phyloP scores from a whole-genome alignment of 2,888 invertebrate species.

The Xestia sexstrigata region DNA sequence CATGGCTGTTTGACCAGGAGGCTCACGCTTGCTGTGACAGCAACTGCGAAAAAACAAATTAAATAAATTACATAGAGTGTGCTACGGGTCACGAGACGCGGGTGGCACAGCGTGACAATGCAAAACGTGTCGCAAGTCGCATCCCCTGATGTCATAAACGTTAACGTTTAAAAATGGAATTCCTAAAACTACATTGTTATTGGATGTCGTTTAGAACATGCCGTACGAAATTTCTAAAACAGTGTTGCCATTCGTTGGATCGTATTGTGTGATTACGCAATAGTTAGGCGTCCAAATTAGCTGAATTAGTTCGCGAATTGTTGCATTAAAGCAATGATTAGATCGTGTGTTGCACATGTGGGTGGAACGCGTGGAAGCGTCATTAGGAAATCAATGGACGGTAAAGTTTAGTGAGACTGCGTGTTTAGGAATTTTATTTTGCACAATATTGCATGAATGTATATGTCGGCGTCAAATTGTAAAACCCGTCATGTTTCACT shows the following conservation, averaged over 20 bases:
- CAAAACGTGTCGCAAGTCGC: neutral
- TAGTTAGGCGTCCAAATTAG: constrained; percentile 46
- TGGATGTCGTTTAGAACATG: neutral
- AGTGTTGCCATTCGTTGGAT: constrained; percentile 17
- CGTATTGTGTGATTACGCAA: constrained; percentile 47
- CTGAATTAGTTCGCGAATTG: constrained; percentile 49
- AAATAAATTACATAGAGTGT: neutral
- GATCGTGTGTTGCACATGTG: constrained; percentile 38
- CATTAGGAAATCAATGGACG: constrained; percentile 23
- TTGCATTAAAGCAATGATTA: constrained; percentile 46
- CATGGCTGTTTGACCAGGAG: neutral
- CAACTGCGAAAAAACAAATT: neutral
- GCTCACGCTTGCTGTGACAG: neutral
- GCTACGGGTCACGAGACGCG: neutral
- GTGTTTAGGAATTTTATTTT: constrained; percentile 12
- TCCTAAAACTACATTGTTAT: neutral
- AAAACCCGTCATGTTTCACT: too few relatives aligned
- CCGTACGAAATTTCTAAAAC: constrained; percentile 16
- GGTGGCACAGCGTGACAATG: neutral
- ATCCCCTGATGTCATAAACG: neutral
- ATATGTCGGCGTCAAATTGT: too few relatives aligned
- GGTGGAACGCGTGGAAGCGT: constrained; percentile 17
- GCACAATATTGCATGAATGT: neutral
- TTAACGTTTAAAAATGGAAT: neutral
- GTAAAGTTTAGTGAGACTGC: constrained; percentile 15